phyloP scores from a whole-genome alignment of 2,888 invertebrate species.

The Nephrocerus scutellatus region DNA sequence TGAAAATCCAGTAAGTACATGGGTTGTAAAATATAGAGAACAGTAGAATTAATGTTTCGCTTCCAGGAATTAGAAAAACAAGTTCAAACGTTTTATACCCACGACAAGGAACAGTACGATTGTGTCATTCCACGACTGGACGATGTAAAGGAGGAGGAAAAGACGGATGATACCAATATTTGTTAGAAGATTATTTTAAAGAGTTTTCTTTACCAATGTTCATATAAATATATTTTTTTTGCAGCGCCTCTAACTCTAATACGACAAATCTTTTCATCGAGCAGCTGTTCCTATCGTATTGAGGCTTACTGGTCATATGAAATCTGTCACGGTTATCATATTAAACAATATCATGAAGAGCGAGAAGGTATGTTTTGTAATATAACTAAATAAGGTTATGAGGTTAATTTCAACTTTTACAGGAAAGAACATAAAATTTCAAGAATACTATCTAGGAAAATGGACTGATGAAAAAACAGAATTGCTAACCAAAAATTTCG shows the following conservation, averaged over 20 bases:
- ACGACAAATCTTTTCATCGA: slow-evolving; percentile 66
- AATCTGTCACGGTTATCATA: slow-evolving; percentile 84
- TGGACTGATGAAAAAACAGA: slow-evolving; percentile 62
- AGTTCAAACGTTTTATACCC: slow-evolving; percentile 49
- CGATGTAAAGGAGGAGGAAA: slow-evolving; percentile 42
- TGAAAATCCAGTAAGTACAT: slow-evolving; percentile 44
- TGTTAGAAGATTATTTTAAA: slow-evolving; percentile 26
- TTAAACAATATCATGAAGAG: slow-evolving; percentile 94
- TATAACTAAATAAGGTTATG: not conserved
- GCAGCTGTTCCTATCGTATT: slow-evolving; percentile 76
- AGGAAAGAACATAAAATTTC: slow-evolving; percentile 71
- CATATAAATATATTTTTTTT: slow-evolving; percentile 7
- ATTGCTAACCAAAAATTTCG: slow-evolving; percentile 51
- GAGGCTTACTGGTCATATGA: slow-evolving; percentile 97
- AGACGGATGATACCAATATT: slow-evolving; percentile 31
- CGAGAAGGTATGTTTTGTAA: slow-evolving; percentile 57
- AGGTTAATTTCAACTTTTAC: no score
- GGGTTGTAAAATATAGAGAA: slow-evolving; percentile 1
- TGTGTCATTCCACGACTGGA: slow-evolving; percentile 69
- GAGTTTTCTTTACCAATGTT: not conserved
- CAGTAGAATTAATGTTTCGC: not conserved
- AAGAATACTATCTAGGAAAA: slow-evolving; percentile 78
- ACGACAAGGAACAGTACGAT: slow-evolving; percentile 73
- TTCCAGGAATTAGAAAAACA: slow-evolving; percentile 30
- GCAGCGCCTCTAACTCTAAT: slow-evolving; percentile 67